Evolutionary conservation across 2,797 vertebrate species (phyloP).

Genomic region (Xerus rutilus): DNA sequence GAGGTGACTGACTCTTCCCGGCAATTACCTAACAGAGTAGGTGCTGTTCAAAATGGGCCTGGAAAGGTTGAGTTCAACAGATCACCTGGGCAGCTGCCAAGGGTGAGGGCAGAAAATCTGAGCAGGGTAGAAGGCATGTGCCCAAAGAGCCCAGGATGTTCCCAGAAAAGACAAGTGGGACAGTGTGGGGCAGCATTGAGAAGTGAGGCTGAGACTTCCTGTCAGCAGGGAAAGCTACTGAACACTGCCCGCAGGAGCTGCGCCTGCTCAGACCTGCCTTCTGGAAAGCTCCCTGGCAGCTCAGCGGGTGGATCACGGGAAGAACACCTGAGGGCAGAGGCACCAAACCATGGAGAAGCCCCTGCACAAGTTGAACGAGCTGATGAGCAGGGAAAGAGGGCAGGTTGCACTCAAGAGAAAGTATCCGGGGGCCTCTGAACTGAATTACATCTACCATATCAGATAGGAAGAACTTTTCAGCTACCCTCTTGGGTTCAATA

Average conservation of each 20-base stretch:
- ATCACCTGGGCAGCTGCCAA: not conserved
- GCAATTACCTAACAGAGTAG: not conserved
- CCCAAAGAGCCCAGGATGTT: not conserved
- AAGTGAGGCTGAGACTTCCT: not conserved
- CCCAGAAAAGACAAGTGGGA: not conserved
- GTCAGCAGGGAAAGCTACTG: not conserved
- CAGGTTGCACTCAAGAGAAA: not conserved
- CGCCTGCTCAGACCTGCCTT: not conserved
- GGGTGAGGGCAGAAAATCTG: not conserved
- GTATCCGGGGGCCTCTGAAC: not conserved
- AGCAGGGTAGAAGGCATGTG: not conserved
- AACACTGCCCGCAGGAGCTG: not conserved
- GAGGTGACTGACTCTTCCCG: not conserved
- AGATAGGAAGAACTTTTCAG: not conserved
- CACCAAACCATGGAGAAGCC: not conserved
- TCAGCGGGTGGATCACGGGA: not conserved
- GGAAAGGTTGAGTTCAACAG: not conserved
- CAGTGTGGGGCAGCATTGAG: not conserved
- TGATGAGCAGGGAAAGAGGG: not conserved
- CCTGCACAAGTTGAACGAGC: not conserved
- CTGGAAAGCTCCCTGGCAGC: not conserved
- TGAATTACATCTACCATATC: no score
- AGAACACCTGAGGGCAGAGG: not conserved
- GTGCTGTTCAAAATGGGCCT: not conserved
- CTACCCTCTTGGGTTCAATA: not conserved